A percentile compares a stretch with the other conserved stretches of the same genome.
phyloP scores from a whole-genome alignment of 1,140 invertebrate species.

The Drosophila ironensis region DNA sequence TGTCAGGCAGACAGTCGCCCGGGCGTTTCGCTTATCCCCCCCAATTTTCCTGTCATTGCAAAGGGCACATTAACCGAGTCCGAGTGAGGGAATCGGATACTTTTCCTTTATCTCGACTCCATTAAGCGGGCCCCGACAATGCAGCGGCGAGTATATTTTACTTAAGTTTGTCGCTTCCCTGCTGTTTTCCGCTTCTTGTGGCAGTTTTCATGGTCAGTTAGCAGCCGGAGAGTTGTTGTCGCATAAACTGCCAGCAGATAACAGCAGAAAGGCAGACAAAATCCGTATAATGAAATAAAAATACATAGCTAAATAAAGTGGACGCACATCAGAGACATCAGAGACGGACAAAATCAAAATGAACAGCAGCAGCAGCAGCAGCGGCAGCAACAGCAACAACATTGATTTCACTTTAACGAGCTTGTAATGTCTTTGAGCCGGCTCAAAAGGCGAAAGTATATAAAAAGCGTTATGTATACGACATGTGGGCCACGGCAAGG shows the following conservation, averaged over 20 bases:
- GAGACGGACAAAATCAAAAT: constrained; percentile 37
- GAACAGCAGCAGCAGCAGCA: constrained; percentile 28
- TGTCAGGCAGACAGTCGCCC: neutral
- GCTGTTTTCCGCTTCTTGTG: constrained; percentile 40
- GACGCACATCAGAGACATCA: too few relatives aligned
- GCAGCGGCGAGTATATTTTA: constrained; percentile 27
- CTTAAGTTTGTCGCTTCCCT: constrained; percentile 26
- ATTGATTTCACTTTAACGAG: constrained; percentile 79
- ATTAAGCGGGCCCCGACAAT: constrained; percentile 30
- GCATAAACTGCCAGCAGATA: constrained; percentile 68
- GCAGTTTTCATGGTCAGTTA: constrained; percentile 73
- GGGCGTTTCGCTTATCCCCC: neutral
- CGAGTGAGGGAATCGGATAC: constrained; percentile 29
- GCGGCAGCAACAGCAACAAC: constrained; percentile 49
- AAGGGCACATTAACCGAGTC: constrained; percentile 22
- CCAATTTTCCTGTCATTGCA: neutral
- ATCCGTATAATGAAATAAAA: constrained; percentile 77
- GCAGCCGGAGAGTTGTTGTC: constrained; percentile 15
- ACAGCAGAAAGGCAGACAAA: constrained; percentile 73
- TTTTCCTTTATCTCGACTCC: constrained; percentile 41
- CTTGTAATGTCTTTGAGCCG: constrained; percentile 71
- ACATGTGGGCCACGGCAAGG: constrained; percentile 51
- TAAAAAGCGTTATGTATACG: constrained; percentile 75
- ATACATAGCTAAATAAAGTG: constrained; percentile 71
- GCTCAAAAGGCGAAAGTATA: constrained; percentile 70